phyloP scores from a whole-genome alignment of 2,113 vertebrate species.

The Chionis minor region DNA sequence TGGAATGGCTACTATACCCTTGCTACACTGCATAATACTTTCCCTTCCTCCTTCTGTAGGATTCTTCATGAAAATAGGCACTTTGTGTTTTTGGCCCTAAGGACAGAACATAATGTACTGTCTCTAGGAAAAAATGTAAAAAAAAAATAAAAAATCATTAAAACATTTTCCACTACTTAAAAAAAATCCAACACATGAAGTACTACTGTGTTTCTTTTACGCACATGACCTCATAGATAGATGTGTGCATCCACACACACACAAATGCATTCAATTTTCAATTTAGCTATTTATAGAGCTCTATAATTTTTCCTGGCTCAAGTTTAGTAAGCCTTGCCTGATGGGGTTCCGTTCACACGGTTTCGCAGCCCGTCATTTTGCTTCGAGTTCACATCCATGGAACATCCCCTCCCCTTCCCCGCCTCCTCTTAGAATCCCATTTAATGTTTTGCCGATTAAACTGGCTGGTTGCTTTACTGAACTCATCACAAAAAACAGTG shows the following conservation, averaged over 20 bases:
- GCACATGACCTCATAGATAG: slow-evolving; percentile 23
- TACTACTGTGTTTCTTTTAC: slow-evolving; percentile 48
- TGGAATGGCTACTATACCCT: slow-evolving; percentile 72
- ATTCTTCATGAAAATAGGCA: slow-evolving; percentile 65
- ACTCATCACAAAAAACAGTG: not conserved
- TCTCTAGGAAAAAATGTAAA: slow-evolving; percentile 22
- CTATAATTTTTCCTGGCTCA: slow-evolving; percentile 53
- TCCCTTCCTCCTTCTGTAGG: slow-evolving; percentile 65
- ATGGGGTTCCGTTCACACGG: slow-evolving; percentile 17
- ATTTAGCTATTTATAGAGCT: slow-evolving; percentile 60
- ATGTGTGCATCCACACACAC: slow-evolving; percentile 1
- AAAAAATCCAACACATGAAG: not conserved
- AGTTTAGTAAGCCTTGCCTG: slow-evolving; percentile 6
- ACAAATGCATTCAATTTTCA: slow-evolving; percentile 47
- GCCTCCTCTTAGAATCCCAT: not conserved
- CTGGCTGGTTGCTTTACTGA: not conserved
- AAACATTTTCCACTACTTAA: slow-evolving; percentile 45
- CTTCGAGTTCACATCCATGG: not conserved
- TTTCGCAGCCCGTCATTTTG: not conserved
- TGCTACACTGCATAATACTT: slow-evolving; percentile 59
- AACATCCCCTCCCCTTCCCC: not conserved
- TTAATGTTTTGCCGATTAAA: not conserved
- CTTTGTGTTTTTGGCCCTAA: slow-evolving; percentile 51
- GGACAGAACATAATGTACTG: slow-evolving; percentile 55
- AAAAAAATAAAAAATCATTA: not conserved